Percentiles rank a stretch among this genome's conserved stretches.
phyloP scores from a whole-genome alignment of 2,797 vertebrate species.

The Perodicticus potto region DNA sequence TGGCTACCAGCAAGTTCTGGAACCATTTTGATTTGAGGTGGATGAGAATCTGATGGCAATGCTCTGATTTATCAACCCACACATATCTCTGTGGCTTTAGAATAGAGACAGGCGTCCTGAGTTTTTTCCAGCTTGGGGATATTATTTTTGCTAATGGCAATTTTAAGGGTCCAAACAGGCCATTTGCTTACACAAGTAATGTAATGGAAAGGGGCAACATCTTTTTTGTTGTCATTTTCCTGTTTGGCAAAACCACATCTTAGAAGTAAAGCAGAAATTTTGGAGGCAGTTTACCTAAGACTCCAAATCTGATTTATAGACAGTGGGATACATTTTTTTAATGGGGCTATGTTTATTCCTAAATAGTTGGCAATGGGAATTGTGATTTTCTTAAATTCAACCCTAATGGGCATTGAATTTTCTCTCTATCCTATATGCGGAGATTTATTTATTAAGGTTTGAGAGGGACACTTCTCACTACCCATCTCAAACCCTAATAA shows the following conservation, averaged over 20 bases:
- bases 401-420: neutral
- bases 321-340: constrained; percentile 7
- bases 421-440: neutral
- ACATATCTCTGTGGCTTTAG: constrained; percentile 32
- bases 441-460: too few species aligned
- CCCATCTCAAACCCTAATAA: neutral
- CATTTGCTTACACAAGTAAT: constrained; percentile 44
- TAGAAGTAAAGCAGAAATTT: constrained; percentile 37
- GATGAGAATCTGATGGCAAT: neutral
- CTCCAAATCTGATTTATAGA: constrained; percentile 12
- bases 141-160: constrained; percentile 59
- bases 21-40: neutral
- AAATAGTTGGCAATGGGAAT: constrained; percentile 37
- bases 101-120: neutral
- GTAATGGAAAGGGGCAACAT: neutral
- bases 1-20: neutral
- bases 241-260: constrained; percentile 53
- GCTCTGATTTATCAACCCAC: neutral
- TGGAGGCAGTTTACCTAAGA: constrained; percentile 46
- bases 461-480: neutral
- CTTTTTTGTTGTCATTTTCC: constrained; percentile 61
- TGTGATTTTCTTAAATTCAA: constrained; percentile 20
- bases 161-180: constrained; percentile 45
- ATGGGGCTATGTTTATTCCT: constrained; percentile 30
- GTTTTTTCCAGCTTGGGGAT: constrained; percentile 19